phyloP scores from a whole-genome alignment of 1,140 invertebrate species.

The Hycleus cichorii region DNA sequence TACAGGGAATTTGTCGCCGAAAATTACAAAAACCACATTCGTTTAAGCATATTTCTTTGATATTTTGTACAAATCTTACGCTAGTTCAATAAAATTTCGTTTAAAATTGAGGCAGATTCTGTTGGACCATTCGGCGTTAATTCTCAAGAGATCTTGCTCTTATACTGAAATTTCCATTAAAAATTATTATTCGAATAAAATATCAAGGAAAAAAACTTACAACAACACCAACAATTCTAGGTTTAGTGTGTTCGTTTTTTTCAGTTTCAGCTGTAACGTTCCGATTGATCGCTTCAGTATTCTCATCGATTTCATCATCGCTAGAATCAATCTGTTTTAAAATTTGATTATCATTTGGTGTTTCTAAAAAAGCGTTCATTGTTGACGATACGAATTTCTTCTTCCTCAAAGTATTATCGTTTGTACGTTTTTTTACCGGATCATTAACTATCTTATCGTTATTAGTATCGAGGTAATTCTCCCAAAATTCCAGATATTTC shows the following conservation, averaged over 20 bases:
- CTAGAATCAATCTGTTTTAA: background rate
- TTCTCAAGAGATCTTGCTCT: too few species aligned
- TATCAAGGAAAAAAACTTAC: slow-evolving; percentile 15
- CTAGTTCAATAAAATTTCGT: too few species aligned
- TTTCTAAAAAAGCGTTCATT: slow-evolving; percentile 22
- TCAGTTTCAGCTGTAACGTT: background rate
- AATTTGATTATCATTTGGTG: background rate
- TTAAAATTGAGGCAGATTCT: too few species aligned
- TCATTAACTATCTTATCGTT: background rate
- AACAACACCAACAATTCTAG: slow-evolving; percentile 26
- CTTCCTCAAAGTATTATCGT: slow-evolving; percentile 5
- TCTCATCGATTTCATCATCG: background rate
- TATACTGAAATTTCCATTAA: too few species aligned
- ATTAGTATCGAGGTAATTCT: background rate
- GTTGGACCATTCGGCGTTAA: too few species aligned
- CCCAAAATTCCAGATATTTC: slow-evolving; percentile 24
- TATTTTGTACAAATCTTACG: too few species aligned
- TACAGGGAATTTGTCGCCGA: too few species aligned
- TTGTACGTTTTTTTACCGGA: slow-evolving; percentile 12
- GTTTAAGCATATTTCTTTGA: too few species aligned
- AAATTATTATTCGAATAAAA: too few species aligned
- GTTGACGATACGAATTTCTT: slow-evolving; percentile 28
- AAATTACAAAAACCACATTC: too few species aligned
- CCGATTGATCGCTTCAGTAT: background rate
- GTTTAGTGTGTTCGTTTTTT: slow-evolving; percentile 7